Conservation (phyloP, 2,113 vertebrate genomes). For the Cyprinodon brontotheroides region DNA sequence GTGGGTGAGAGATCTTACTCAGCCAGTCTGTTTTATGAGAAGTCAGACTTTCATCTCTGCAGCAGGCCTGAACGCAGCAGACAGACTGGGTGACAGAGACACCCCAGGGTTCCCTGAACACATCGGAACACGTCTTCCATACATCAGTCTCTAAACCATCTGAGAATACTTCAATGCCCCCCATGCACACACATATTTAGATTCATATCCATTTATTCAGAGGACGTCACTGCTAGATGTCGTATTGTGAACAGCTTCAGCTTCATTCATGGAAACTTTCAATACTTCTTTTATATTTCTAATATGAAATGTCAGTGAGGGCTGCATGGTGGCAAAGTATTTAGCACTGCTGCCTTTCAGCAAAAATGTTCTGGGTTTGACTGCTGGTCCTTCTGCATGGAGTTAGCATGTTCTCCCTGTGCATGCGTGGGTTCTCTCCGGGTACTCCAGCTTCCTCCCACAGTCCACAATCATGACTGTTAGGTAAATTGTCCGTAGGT, state of each 20-base stretch:
- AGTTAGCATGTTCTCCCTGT: too few relatives aligned
- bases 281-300: background rate
- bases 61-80: constrained; percentile 45
- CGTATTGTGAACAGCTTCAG: constrained; percentile 20
- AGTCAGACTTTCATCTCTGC: constrained; percentile 63
- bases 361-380: too few relatives aligned
- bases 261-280: constrained; percentile 7
- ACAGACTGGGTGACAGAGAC: constrained; percentile 44
- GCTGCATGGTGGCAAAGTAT: too few relatives aligned
- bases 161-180: constrained; percentile 16
- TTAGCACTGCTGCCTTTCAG: too few relatives aligned
- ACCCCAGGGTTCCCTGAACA: constrained; percentile 58
- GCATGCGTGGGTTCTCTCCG: too few relatives aligned
- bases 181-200: constrained; percentile 4
- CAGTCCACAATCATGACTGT: too few relatives aligned
- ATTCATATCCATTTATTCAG: background rate
- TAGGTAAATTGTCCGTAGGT: too few relatives aligned
- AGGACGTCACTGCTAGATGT: constrained; percentile 7
- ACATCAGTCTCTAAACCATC: constrained; percentile 25
- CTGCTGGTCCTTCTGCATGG: too few relatives aligned
- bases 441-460: too few relatives aligned
- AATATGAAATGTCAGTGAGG: background rate
- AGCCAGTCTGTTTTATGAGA: constrained; percentile 56
- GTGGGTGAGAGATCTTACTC: constrained; percentile 15
- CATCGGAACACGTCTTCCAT: constrained; percentile 38